Evolutionary conservation across 1,140 invertebrate genomes (phyloP), one percentile per base, ranked within the genome.

Genomic region (Aphelinus atriplicis): DNA sequence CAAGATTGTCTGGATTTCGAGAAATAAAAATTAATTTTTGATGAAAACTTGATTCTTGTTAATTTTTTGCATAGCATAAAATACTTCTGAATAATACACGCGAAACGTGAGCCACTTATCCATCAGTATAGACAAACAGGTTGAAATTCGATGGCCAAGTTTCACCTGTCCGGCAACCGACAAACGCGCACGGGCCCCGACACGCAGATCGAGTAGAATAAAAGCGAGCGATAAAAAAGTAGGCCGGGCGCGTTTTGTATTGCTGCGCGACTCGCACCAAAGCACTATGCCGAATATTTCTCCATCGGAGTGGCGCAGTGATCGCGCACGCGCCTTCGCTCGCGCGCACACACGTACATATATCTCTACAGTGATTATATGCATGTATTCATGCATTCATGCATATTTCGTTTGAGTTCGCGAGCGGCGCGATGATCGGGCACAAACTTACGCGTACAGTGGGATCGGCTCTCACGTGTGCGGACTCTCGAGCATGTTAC

Each of bases 341-440:
- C 55, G 43, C 53, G 4, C 26, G 0, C 26, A 26, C 26, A 26
- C 0, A 26, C 26, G 26, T 26, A 26, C 26, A 26, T 26, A 26
- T 26, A 26, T 57, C 43, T n/a, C 46, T 68, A 51, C 10, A 43
- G 50, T 45, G n/a, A 55, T 66, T 66, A 47, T 56, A 47, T 48
- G 65, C 55, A 60, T 45, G 68, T 45, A 70, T 50, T 61, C 57
- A 60, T 60, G 46, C 57, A 51, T 70, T 61, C 5, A 7, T 45
- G 68, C 68, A 70, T 70, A 61, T 70, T 70, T 70, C 57, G 56
- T 51, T 61, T 10, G 57, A 68, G 46, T 0, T 26, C 26, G 26
- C 26, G 26, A 26, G 26, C 47, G 46, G 1, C 47, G 6, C 55
- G 46, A 70, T 70, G 68, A 70, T 9, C 57, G 45, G 68, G 68